Conservation (phyloP, 2,888 invertebrate species). For the Eilema sororculum region DNA sequence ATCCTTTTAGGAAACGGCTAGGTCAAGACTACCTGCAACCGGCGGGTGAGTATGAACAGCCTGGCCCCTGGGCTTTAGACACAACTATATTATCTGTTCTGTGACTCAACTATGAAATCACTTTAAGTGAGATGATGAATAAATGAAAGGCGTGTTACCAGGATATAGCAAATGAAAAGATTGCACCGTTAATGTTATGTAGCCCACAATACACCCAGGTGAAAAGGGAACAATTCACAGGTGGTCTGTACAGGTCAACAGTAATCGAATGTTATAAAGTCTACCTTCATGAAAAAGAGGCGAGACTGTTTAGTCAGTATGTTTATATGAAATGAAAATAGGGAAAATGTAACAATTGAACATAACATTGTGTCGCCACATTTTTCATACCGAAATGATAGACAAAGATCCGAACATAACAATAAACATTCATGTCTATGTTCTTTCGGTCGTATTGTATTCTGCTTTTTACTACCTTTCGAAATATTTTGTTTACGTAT, state of each 20-base stretch:
- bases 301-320: not conserved
- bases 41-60: no score
- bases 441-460: not conserved
- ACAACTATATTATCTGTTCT: no score
- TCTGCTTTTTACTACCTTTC: not conserved
- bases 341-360: slow-evolving; percentile 10
- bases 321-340: not conserved
- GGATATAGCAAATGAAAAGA: no score
- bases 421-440: not conserved
- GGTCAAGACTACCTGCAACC: no score
- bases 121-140: no score
- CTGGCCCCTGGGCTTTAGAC: no score
- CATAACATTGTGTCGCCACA: not conserved
- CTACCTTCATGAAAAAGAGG: not conserved
- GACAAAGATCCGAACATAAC: not conserved
- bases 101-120: no score
- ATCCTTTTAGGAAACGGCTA: not conserved
- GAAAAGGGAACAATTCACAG: no score
- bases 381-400: not conserved
- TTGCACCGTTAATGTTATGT: no score
- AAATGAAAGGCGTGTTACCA: no score
- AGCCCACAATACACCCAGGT: no score
- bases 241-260: no score
- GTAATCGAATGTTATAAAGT: not conserved
- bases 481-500: not conserved